These are phyloP conservation scores for Ichneumoninae sp. DNA, from an alignment of 2,888 invertebrate species.

Conservation along the genomic window DNA sequence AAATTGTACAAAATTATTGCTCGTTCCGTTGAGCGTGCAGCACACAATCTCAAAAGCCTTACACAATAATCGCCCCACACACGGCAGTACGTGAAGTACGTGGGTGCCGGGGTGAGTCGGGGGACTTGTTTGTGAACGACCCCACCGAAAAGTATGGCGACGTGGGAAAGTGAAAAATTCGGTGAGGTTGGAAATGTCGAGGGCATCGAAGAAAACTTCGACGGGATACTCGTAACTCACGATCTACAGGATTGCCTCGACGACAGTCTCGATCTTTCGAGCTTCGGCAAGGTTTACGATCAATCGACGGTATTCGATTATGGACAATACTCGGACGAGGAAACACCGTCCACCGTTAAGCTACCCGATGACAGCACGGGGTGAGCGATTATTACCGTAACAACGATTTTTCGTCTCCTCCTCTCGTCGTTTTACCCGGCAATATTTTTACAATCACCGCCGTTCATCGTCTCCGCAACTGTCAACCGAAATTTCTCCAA, in stretches of 20 bases:
- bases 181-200: constrained; percentile 76
- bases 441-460: not conserved
- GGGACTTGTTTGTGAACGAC: constrained; percentile 74
- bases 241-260: constrained; percentile 86
- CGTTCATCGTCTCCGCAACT: constrained; percentile 1
- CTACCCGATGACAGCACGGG: constrained; percentile 85
- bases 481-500: constrained; percentile 1
- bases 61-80: constrained; percentile 3
- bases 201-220: constrained; percentile 79
- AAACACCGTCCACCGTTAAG: constrained; percentile 83
- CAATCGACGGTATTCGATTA: constrained; percentile 83
- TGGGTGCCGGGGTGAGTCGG: constrained; percentile 26
- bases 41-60: constrained; percentile 48
- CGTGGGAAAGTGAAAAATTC: constrained; percentile 82
- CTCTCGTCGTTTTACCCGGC: constrained; percentile 19
- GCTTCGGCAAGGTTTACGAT: constrained; percentile 85
- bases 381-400: constrained; percentile 78
- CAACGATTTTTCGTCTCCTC: not conserved
- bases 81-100: constrained; percentile 21
- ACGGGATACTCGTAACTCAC: constrained; percentile 85
- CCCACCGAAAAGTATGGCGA: constrained; percentile 82
- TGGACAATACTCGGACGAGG: constrained; percentile 81
- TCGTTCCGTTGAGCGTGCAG: constrained; percentile 12
- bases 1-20: constrained; percentile 48
- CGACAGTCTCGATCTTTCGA: constrained; percentile 83